Evolutionary conservation across 2,888 invertebrate genomes (phyloP).

Genomic region (Drosophila ochracea): DNA sequence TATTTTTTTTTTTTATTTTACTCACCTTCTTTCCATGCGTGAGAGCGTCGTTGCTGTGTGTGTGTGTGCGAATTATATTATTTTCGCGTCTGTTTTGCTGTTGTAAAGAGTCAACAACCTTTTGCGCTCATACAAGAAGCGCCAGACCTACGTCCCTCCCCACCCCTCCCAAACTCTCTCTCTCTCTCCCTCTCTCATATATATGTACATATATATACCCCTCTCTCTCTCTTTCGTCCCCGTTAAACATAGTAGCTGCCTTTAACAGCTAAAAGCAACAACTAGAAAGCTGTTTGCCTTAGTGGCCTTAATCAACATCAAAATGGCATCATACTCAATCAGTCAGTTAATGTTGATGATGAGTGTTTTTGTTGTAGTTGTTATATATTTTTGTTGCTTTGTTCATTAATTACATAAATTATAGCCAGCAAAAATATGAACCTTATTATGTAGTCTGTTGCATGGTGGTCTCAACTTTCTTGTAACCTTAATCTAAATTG

Average conservation of each 20-base stretch:
- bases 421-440: neutral
- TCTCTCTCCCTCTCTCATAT: neutral
- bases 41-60: conserved; percentile 38
- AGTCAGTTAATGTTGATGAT: conserved; percentile 15
- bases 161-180: neutral
- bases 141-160: conserved; percentile 36
- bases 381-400: conserved; percentile 5
- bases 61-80: conserved; percentile 66
- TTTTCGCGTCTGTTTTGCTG: conserved; percentile 74
- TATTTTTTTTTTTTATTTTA: conserved; percentile 44
- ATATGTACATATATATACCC: neutral
- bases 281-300: conserved; percentile 59
- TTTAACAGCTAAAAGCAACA: conserved; percentile 42
- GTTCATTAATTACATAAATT: conserved; percentile 47
- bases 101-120: conserved; percentile 78
- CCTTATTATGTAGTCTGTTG: conserved; percentile 15
- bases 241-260: conserved; percentile 46
- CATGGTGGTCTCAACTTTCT: conserved; percentile 1
- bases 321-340: conserved; percentile 62
- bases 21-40: conserved; percentile 39
- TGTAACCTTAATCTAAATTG: neutral
- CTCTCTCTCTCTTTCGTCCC: conserved; percentile 10
- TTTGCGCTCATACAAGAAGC: conserved; percentile 72
- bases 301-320: conserved; percentile 67
- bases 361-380: neutral